A percentile compares a stretch with the other conserved stretches of the same genome.
These are phyloP conservation scores for Peromyscus aztecus DNA, from an alignment of 2,797 vertebrate genomes.

Conservation along the genomic window DNA sequence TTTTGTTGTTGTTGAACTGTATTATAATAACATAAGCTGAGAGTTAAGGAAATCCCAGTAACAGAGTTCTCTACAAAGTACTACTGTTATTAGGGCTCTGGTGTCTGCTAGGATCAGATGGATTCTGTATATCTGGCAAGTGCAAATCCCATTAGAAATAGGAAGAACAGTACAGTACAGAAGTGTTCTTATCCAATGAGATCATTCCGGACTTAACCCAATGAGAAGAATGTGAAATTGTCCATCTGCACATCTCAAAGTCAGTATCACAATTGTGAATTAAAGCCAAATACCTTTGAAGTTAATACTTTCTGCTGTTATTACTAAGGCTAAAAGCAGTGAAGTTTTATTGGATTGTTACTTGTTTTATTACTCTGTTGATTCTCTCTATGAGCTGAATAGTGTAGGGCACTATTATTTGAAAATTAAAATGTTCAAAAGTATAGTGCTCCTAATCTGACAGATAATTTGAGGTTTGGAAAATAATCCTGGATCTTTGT, in stretches of 20 bases:
- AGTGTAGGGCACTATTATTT: neutral
- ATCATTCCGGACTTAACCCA: neutral
- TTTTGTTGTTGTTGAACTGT: constrained; percentile 76
- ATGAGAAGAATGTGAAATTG: neutral
- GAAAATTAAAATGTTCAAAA: constrained; percentile 4
- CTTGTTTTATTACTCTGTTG: neutral
- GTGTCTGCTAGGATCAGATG: constrained; percentile 58
- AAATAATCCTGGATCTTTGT: constrained; percentile 13
- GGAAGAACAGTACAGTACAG: neutral
- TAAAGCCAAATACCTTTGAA: neutral
- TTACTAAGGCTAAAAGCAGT: neutral
- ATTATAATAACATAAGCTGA: constrained; percentile 79
- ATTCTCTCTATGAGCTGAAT: neutral
- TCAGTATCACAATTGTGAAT: neutral
- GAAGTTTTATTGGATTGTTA: neutral
- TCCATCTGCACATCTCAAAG: constrained; percentile 1
- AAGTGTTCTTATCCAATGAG: neutral
- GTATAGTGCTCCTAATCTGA: neutral
- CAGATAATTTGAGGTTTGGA: neutral
- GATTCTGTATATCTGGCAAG: neutral
- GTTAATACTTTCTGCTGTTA: constrained; percentile 76
- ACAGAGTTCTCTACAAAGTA: constrained; percentile 52
- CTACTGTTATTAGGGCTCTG: constrained; percentile 81
- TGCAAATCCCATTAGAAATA: neutral
- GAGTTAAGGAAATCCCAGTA: constrained; percentile 83